Percentiles rank a stretch among this genome's conserved stretches.
Evolutionary conservation across 2,113 vertebrate genomes (phyloP).

Genomic region (Gallinago undulata): DNA sequence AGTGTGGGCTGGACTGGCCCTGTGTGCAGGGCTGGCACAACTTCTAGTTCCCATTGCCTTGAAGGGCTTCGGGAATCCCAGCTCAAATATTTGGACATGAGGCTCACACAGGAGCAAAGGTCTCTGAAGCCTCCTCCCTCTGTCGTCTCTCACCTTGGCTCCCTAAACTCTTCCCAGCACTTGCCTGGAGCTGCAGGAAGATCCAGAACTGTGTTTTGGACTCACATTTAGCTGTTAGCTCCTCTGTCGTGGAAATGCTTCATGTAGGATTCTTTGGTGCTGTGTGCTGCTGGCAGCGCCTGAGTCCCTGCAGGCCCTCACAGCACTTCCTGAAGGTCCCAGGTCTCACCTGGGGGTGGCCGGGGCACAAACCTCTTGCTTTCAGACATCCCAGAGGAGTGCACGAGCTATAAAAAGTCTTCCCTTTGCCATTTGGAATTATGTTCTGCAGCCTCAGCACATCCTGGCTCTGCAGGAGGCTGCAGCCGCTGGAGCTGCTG

Average conservation of each 20-base stretch:
- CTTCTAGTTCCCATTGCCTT: background rate
- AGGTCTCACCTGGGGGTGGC: accelerated
- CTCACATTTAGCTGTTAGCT: background rate
- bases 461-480: background rate
- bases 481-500: background rate
- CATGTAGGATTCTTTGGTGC: background rate
- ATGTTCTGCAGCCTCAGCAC: constrained; percentile 67
- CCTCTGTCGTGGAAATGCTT: background rate
- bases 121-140: background rate
- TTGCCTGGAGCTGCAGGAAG: background rate
- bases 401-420: constrained; percentile 60
- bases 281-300: accelerated
- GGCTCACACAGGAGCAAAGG: background rate
- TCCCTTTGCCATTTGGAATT: constrained; percentile 71
- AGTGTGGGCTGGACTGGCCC: background rate
- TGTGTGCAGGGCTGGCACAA: background rate
- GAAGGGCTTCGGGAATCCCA: background rate
- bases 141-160: background rate
- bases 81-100: background rate
- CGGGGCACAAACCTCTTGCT: accelerated
- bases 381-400: background rate
- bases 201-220: background rate
- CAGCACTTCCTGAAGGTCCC: background rate
- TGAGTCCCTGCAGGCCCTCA: accelerated
- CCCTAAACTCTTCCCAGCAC: background rate